A percentile compares a stretch with the other conserved stretches of the same genome.
Conservation (phyloP, 2,113 vertebrate species). For the Physeter macrocephalus region DNA sequence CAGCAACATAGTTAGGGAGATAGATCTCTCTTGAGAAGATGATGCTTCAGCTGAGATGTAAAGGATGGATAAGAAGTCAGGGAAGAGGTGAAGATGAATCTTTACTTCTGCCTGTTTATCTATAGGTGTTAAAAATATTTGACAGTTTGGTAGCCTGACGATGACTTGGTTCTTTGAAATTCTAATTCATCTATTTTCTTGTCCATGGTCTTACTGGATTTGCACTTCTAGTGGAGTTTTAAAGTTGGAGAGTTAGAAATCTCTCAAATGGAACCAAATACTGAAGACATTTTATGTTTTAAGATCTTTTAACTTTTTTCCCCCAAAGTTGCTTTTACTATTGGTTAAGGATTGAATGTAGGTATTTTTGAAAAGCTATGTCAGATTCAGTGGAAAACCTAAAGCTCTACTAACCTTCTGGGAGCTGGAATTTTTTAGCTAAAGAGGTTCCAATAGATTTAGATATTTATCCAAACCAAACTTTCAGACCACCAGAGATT, state of each 20-base stretch:
- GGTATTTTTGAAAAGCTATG: slow-evolving; percentile 39
- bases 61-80: neutral
- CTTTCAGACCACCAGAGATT: slow-evolving; percentile 49
- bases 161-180: neutral
- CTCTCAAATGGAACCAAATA: neutral
- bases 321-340: slow-evolving; percentile 1
- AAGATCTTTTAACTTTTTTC: neutral
- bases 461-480: slow-evolving; percentile 56
- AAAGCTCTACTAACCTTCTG: slow-evolving; percentile 29
- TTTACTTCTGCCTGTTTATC: neutral
- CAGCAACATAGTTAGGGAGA: neutral
- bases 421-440: slow-evolving; percentile 48
- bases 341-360: slow-evolving; percentile 31
- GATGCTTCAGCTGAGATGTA: neutral
- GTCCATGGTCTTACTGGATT: neutral
- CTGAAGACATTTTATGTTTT: slow-evolving; percentile 24
- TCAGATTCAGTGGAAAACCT: slow-evolving; percentile 39
- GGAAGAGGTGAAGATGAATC: neutral
- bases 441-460: slow-evolving; percentile 49
- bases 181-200: neutral
- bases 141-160: neutral
- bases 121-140: neutral
- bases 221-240: neutral
- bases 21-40: neutral
- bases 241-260: slow-evolving; percentile 35